A percentile compares a stretch with the other conserved stretches of the same genome.
phyloP scores from a whole-genome alignment of 2,797 vertebrate genomes.

The Sebastes diaconus region DNA sequence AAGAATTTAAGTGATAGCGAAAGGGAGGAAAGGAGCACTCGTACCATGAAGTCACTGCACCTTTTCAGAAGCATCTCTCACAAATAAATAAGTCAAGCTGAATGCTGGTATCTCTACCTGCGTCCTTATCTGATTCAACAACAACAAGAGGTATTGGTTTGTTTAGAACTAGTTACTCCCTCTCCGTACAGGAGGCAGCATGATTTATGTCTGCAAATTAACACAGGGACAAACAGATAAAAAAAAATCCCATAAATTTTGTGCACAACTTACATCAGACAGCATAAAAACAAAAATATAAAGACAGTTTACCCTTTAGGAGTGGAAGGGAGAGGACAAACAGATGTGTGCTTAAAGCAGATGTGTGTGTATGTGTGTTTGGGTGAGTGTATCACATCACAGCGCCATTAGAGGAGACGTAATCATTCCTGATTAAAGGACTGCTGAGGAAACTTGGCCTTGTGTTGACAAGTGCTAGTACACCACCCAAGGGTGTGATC shows the following conservation, averaged over 20 bases:
- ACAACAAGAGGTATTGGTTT: constrained; percentile 39
- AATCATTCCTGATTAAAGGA: constrained; percentile 75
- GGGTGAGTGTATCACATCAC: constrained; percentile 33
- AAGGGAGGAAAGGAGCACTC: constrained; percentile 28
- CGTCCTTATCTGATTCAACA: constrained; percentile 42
- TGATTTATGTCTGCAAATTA: constrained; percentile 60
- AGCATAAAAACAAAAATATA: constrained; percentile 27
- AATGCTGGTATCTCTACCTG: constrained; percentile 8
- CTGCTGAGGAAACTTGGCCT: constrained; percentile 53
- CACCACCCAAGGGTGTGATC: constrained; percentile 71
- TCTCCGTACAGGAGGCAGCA: constrained; percentile 9
- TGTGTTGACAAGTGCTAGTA: constrained; percentile 69
- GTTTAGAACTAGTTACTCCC: not conserved
- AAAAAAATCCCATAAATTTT: constrained; percentile 7
- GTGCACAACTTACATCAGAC: not conserved
- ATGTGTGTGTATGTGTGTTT: not conserved
- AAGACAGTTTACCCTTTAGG: constrained; percentile 12
- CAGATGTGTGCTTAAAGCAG: constrained; percentile 10
- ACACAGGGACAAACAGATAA: constrained; percentile 9
- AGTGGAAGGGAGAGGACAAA: not conserved
- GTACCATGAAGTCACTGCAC: not conserved
- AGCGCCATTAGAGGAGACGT: constrained; percentile 58
- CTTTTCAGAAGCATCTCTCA: constrained; percentile 18
- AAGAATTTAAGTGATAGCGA: constrained; percentile 43
- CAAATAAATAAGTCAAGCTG: constrained; percentile 40